Conservation (phyloP, 2,113 vertebrate species). For the Dinomys branickii region DNA sequence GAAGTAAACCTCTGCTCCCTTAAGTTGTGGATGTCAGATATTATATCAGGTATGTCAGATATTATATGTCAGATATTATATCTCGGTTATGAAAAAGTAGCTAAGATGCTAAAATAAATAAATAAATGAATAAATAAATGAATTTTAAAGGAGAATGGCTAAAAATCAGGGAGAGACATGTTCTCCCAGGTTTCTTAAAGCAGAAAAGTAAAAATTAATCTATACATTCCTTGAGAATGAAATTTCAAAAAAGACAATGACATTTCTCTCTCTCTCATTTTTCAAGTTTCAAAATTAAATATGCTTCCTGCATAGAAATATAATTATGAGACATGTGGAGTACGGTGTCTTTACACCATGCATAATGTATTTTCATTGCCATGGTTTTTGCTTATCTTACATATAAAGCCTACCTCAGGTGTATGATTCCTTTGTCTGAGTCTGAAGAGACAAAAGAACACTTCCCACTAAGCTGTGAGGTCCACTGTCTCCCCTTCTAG, state of each 20-base stretch:
- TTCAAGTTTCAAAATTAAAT: conserved; percentile 25
- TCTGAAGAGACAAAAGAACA: background rate
- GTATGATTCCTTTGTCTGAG: background rate
- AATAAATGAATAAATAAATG: background rate
- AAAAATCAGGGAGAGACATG: background rate
- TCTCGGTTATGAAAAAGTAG: background rate
- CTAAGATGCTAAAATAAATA: background rate
- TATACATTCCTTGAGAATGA: conserved; percentile 9
- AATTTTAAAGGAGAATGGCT: background rate
- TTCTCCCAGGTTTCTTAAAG: background rate
- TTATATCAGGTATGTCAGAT: no score
- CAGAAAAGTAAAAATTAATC: conserved; percentile 12
- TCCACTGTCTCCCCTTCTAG: background rate
- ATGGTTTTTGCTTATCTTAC: background rate
- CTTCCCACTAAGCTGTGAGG: background rate
- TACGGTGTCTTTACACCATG: background rate
- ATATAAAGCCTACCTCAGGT: background rate
- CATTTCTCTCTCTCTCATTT: background rate
- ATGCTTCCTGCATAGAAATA: background rate
- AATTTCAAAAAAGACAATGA: background rate
- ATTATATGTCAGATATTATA: background rate
- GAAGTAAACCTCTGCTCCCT: no score
- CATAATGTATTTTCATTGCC: background rate
- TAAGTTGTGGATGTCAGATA: background rate
- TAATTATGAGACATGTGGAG: background rate